Evolutionary conservation across 2,797 vertebrate species (phyloP).

Genomic region (Columba guinea): DNA sequence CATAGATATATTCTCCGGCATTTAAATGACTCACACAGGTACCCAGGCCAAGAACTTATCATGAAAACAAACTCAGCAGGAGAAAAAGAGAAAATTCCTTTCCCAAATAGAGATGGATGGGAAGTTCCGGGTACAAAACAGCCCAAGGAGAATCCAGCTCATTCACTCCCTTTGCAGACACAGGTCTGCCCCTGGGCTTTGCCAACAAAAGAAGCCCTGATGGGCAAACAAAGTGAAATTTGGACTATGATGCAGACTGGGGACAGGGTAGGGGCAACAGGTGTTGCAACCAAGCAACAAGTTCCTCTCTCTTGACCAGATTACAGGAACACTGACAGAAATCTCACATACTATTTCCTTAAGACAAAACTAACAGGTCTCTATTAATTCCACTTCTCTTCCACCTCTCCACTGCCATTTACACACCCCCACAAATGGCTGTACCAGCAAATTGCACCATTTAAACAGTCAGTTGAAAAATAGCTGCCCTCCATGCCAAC

Average conservation of each 20-base stretch:
- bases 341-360: not conserved
- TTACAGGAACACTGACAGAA: accelerated
- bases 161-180: accelerated
- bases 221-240: accelerated
- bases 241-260: not conserved
- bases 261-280: accelerated
- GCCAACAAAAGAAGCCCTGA: not conserved
- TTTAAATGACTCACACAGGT: not conserved
- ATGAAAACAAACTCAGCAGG: not conserved
- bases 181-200: not conserved
- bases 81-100: not conserved
- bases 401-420: accelerated
- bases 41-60: not conserved
- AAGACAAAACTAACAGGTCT: not conserved
- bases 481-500: not conserved
- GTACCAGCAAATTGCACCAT: not conserved
- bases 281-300: not conserved
- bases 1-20: not conserved
- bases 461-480: not conserved
- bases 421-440: accelerated
- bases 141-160: accelerated
- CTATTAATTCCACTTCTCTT: not conserved
- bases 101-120: not conserved
- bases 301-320: not conserved
- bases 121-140: not conserved